Percentiles rank a stretch among this genome's conserved stretches.
Conservation (phyloP, 2,888 invertebrate species). For the Macaria liturata region DNA sequence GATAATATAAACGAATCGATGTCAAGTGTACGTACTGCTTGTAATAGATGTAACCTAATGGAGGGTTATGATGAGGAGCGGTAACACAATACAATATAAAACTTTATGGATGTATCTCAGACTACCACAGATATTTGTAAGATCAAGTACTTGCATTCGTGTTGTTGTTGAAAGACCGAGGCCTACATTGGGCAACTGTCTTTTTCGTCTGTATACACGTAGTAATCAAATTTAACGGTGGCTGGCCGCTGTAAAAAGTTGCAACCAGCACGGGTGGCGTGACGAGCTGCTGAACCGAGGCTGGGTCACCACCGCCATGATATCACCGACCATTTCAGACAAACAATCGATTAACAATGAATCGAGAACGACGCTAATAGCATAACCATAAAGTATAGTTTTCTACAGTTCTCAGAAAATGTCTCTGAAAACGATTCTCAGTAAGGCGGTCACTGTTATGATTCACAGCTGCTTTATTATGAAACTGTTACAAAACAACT, state of each 20-base stretch:
- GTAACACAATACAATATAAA: background rate
- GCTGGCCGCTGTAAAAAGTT: slow-evolving; percentile 62
- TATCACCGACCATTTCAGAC: too few species aligned
- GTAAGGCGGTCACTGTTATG: slow-evolving; percentile 37
- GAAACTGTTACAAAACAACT: slow-evolving; percentile 32
- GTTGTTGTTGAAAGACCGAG: background rate
- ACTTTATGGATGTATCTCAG: background rate
- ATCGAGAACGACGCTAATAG: too few species aligned
- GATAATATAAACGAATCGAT: slow-evolving; percentile 31
- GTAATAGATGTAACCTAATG: background rate
- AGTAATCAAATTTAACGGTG: slow-evolving; percentile 78
- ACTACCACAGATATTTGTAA: too few species aligned
- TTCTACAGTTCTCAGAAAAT: too few species aligned
- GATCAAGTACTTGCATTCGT: background rate
- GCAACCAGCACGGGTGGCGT: slow-evolving; percentile 39
- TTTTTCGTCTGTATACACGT: slow-evolving; percentile 64
- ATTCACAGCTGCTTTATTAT: slow-evolving; percentile 29
- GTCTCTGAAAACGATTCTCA: slow-evolving; percentile 4
- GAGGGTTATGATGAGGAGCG: background rate
- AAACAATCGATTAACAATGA: too few species aligned
- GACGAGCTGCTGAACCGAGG: slow-evolving; percentile 58
- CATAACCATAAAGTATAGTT: too few species aligned
- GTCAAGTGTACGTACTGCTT: background rate
- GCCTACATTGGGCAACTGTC: slow-evolving; percentile 56
- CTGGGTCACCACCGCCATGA: slow-evolving; percentile 16